Percentiles rank a stretch among this genome's conserved stretches.
phyloP scores from a whole-genome alignment of 2,888 invertebrate species.

The Parascotia fuliginaria region DNA sequence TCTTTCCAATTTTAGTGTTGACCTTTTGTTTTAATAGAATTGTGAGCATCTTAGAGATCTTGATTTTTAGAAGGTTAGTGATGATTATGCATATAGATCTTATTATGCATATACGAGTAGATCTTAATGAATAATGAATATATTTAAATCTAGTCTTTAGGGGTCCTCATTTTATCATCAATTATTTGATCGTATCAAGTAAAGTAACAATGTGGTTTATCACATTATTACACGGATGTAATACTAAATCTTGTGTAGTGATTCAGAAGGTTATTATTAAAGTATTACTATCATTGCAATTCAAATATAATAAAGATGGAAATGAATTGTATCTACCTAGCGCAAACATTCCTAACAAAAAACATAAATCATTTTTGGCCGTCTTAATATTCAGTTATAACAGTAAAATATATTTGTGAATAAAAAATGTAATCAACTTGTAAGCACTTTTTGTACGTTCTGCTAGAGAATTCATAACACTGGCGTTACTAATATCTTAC shows the following conservation, averaged over 20 bases:
- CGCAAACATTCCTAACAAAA: neutral
- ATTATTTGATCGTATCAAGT: neutral
- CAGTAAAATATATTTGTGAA: neutral
- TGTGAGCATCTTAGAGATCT: no score
- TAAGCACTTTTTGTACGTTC: neutral
- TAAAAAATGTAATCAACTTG: neutral
- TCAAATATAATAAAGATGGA: no score
- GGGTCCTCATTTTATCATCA: neutral
- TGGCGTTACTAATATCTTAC: neutral
- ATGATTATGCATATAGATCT: no score
- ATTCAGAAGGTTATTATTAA: no score
- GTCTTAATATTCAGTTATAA: neutral
- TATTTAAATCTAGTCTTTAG: no score
- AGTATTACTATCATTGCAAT: no score
- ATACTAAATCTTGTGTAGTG: neutral
- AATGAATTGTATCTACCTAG: no score
- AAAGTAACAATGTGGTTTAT: neutral
- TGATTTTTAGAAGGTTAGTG: no score
- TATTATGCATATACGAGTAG: no score
- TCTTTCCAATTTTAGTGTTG: slow-evolving; percentile 9
- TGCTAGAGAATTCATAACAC: neutral
- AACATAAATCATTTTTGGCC: neutral
- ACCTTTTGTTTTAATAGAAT: slow-evolving; percentile 10
- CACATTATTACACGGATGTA: neutral
- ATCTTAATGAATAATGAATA: no score